phyloP scores from a whole-genome alignment of 2,888 invertebrate species.

The Acanthosepion lycidas region DNA sequence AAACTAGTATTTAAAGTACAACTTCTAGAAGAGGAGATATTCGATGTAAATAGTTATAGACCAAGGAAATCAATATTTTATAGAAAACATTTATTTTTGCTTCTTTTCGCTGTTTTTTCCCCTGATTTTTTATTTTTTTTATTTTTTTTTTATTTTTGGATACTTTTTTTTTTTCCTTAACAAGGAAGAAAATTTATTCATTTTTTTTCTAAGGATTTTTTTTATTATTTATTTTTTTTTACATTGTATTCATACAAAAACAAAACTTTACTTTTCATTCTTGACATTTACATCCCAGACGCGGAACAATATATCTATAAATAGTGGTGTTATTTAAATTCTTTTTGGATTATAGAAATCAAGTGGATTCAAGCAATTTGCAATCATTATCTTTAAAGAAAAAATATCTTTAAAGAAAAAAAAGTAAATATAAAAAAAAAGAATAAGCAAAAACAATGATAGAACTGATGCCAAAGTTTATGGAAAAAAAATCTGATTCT shows the following conservation, averaged over 20 bases:
- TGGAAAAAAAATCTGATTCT: neutral
- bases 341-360: constrained; percentile 16
- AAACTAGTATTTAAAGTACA: constrained; percentile 8
- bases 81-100: neutral
- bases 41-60: neutral
- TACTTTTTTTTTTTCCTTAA: neutral
- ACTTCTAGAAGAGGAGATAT: constrained; percentile 33
- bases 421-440: no score
- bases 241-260: neutral
- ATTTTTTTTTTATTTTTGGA: no score
- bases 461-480: neutral
- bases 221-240: no score
- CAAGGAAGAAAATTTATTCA: neutral
- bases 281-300: constrained; percentile 17
- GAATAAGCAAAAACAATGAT: neutral
- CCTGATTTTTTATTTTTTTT: neutral
- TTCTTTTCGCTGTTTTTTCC: no score
- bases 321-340: constrained; percentile 22
- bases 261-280: neutral
- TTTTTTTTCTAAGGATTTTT: no score
- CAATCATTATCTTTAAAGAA: neutral
- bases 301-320: neutral
- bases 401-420: neutral
- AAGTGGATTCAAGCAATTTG: neutral
- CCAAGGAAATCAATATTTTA: neutral